These are phyloP conservation scores for Sebastes taczanowskii DNA, from an alignment of 2,797 vertebrate species.

Conservation along the genomic window DNA sequence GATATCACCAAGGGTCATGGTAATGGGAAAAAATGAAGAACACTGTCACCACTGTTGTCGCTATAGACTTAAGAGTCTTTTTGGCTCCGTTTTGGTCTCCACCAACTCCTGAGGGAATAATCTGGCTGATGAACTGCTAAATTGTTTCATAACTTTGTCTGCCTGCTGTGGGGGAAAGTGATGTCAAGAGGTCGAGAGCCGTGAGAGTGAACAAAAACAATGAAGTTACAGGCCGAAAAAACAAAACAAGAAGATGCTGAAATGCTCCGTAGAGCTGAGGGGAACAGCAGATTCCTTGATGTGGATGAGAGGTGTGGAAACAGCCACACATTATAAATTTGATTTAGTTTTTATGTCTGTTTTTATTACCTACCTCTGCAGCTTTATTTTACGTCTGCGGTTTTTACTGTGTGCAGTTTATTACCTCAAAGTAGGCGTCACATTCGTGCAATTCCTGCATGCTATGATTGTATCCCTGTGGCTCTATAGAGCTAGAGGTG, in stretches of 20 bases:
- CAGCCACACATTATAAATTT: background rate
- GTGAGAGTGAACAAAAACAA: background rate
- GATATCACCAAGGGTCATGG: no score
- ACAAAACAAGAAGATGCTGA: background rate
- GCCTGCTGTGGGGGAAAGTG: no score
- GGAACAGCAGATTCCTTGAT: background rate
- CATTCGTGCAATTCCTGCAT: background rate
- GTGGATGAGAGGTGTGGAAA: background rate
- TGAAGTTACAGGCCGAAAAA: fast-evolving
- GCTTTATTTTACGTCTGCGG: background rate
- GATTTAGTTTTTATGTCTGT: background rate
- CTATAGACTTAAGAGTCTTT: no score
- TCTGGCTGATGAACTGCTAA: no score
- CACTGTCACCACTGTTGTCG: no score
- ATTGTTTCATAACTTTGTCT: no score
- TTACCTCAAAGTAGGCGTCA: background rate
- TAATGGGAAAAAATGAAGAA: no score
- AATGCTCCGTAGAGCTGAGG: background rate
- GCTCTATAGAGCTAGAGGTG: background rate
- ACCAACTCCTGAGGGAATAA: no score
- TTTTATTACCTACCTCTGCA: background rate
- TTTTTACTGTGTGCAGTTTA: background rate
- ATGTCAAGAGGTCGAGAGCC: background rate
- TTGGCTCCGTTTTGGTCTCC: no score
- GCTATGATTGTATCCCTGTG: background rate